phyloP scores from a whole-genome alignment of 2,797 vertebrate genomes.

The Loris lydekkerianus region DNA sequence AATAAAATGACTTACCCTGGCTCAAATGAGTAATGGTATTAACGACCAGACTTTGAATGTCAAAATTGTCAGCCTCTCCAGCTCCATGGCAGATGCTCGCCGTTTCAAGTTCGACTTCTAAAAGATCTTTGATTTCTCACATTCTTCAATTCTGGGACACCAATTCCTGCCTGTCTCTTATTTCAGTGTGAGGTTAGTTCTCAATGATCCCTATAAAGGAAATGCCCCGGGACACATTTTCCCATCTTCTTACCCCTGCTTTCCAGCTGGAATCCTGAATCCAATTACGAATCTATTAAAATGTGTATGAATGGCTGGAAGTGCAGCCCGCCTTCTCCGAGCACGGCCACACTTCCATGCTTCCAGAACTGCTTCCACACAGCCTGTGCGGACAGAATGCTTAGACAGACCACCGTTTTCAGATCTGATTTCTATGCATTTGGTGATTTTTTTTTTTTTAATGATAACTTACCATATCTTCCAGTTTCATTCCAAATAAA shows the following conservation, averaged over 20 bases:
- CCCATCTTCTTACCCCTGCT: conserved; percentile 79
- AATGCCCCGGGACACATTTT: conserved; percentile 64
- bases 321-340: conserved; percentile 68
- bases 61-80: conserved; percentile 72
- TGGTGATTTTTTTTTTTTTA: not conserved
- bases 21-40: conserved; percentile 59
- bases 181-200: conserved; percentile 70
- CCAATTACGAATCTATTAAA: conserved; percentile 87
- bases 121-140: not conserved
- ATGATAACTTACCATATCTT: not conserved
- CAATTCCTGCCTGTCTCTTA: conserved; percentile 50
- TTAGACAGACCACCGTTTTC: conserved; percentile 57
- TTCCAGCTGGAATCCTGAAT: conserved; percentile 87
- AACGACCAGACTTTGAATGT: conserved; percentile 65
- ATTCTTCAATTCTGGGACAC: conserved; percentile 38
- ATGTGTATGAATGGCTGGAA: conserved; percentile 80
- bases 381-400: conserved; percentile 4
- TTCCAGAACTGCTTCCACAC: not conserved
- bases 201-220: conserved; percentile 79
- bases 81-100: not conserved
- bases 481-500: conserved; percentile 60
- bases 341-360: conserved; percentile 72
- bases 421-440: conserved; percentile 35
- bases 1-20: conserved; percentile 78
- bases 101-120: conserved; percentile 64